Percentiles rank a stretch among this genome's conserved stretches.
Conservation (phyloP, 2,113 vertebrate species). For the Penelope pileata region DNA sequence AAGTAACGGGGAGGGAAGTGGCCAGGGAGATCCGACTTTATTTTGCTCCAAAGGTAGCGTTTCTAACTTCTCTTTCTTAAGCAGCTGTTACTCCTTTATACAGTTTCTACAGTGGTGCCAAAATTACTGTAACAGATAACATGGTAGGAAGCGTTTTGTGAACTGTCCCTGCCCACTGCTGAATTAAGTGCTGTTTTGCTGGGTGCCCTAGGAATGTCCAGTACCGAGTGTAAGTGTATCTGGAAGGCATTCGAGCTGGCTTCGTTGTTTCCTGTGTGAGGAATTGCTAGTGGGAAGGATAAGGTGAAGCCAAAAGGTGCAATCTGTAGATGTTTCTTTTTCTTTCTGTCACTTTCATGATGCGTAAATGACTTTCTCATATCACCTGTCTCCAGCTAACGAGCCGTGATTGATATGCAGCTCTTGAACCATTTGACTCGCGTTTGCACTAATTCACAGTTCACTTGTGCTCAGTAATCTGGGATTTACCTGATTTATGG, state of each 20-base stretch:
- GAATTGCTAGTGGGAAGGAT: background rate
- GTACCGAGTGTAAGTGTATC: accelerated
- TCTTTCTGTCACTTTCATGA: background rate
- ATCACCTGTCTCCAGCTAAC: background rate
- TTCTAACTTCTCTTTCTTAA: background rate
- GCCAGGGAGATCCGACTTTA: background rate
- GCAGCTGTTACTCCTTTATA: background rate
- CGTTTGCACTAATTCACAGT: slow-evolving; percentile 74
- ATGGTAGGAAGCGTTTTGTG: background rate
- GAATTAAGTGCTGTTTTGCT: background rate
- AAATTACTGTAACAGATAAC: background rate
- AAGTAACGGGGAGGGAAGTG: background rate
- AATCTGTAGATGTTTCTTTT: background rate
- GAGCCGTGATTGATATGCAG: slow-evolving; percentile 11
- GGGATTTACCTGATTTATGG: slow-evolving; percentile 48
- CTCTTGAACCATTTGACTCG: slow-evolving; percentile 31
- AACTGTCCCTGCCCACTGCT: background rate
- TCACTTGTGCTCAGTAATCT: slow-evolving; percentile 41
- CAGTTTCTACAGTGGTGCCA: background rate
- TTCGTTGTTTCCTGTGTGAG: background rate
- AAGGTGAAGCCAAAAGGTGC: background rate
- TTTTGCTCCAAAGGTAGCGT: background rate
- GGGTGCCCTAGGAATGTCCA: background rate
- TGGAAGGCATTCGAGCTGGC: background rate
- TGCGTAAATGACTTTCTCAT: background rate